Percentiles rank a stretch among this genome's conserved stretches.
These are phyloP conservation scores for Perizoma flavofasciatum DNA, from an alignment of 2,888 invertebrate species.

Conservation along the genomic window DNA sequence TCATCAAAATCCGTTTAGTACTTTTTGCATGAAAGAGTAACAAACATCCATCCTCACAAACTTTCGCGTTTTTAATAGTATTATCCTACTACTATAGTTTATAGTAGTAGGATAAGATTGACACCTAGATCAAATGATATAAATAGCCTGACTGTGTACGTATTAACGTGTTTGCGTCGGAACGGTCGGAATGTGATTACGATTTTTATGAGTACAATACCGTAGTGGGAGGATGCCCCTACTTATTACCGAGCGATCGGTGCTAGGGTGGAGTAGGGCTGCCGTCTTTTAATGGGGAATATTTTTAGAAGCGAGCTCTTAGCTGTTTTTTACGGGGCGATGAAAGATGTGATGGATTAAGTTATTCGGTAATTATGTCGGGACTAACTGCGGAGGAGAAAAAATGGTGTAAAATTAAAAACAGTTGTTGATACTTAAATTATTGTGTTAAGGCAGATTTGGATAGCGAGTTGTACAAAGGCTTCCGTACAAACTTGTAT, in stretches of 20 bases:
- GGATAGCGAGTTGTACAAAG: too few relatives aligned
- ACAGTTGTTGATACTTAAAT: not conserved
- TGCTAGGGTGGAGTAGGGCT: constrained; percentile 43
- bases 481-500: too few relatives aligned
- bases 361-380: constrained; percentile 14
- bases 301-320: constrained; percentile 19
- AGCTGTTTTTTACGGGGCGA: constrained; percentile 18
- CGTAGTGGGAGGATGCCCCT: constrained; percentile 49
- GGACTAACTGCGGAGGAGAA: constrained; percentile 2
- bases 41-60: too few relatives aligned
- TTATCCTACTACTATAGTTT: too few relatives aligned
- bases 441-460: too few relatives aligned
- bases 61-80: too few relatives aligned
- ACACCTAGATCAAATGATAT: too few relatives aligned
- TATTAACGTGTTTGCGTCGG: not conserved
- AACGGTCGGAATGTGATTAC: constrained; percentile 37
- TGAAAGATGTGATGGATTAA: constrained; percentile 20
- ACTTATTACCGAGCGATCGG: constrained; percentile 49
- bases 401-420: not conserved
- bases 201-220: constrained; percentile 40
- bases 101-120: too few relatives aligned
- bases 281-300: constrained; percentile 24
- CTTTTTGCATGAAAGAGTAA: too few relatives aligned
- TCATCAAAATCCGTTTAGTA: too few relatives aligned
- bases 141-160: too few relatives aligned